phyloP scores from a whole-genome alignment of 2,113 vertebrate genomes.

The Loxodonta africana region DNA sequence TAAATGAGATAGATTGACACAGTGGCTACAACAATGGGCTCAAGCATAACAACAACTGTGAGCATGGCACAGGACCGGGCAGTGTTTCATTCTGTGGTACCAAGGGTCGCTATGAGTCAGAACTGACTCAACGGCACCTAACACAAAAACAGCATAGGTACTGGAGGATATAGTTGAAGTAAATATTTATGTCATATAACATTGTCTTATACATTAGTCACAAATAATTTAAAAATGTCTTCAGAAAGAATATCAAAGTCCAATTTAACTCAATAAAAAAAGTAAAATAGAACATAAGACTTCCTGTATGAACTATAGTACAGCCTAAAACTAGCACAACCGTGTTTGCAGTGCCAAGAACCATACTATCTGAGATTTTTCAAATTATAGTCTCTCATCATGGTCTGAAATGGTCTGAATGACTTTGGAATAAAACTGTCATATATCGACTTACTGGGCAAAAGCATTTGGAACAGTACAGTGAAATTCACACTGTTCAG shows the following conservation, averaged over 20 bases:
- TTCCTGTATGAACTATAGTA: not conserved
- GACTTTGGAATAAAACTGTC: not conserved
- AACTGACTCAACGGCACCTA: no score
- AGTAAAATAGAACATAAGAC: not conserved
- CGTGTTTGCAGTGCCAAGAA: not conserved
- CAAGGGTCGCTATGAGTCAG: no score
- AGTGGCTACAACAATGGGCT: no score
- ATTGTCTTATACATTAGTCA: not conserved
- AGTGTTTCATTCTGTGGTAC: no score
- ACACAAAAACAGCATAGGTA: not conserved
- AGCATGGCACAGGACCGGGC: no score
- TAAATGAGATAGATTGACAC: no score
- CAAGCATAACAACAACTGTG: no score
- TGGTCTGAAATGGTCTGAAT: not conserved
- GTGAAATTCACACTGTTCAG: not conserved
- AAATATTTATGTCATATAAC: not conserved
- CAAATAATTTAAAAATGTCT: slow-evolving; percentile 8
- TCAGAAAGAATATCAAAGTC: slow-evolving; percentile 1
- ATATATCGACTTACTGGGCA: not conserved
- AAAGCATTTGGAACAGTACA: not conserved
- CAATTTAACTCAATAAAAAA: not conserved
- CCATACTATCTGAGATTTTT: not conserved
- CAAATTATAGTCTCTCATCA: not conserved
- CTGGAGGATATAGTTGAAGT: not conserved
- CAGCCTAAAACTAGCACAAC: not conserved